Evolutionary conservation across 2,888 invertebrate species (phyloP), one percentile per base, ranked within the genome.

Genomic region (Drosophila demipolita): DNA sequence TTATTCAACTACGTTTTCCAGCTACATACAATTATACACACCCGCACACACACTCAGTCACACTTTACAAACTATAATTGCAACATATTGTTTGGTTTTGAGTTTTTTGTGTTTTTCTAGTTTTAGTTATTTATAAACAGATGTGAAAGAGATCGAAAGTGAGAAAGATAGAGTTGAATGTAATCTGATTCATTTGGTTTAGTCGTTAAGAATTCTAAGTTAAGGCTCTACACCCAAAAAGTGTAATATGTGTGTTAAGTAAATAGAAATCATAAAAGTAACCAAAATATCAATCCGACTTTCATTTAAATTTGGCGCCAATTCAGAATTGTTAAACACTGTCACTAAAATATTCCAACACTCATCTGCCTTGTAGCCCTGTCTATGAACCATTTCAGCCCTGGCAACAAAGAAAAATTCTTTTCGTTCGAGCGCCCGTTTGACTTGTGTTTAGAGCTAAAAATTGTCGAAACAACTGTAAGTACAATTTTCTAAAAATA

Each of bases 51-150:
- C 70, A 53, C 68, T 66, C 58, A 63, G 62, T 74, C 64, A 72
- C 71, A 71, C 52, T 66, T 73, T 66, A 53, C 26, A 71, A 71
- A 52, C 64, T 69, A 55, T 69, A 45, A 60, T 64, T 75, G 64
- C 61, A 67, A 65, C 38, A 55, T 71, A 52, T 75, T 80, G 72
- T 76, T 80, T 77, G 80, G 75, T 84, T 85, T 74, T 87, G 83
- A 82, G 83, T 85, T 85, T 86, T 85, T 85, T 86, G 89, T 87
- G 89, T 87, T 87, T 78, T 88, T 77, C 52, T 90, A 90, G 84
- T 83, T 90, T 83, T 90, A 87, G 73, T 88, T 87, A 87, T 87
- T 87, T 90, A 87, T 90, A 75, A 67, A 75, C 50, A 65, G 23
- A 53, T 48, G 40, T 36, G 29, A 38, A 50, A 64, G 33, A 49